Base-by-base conservation (phyloP, 2,113 vertebrate genomes). In the Nematolebias whitei region DNA sequence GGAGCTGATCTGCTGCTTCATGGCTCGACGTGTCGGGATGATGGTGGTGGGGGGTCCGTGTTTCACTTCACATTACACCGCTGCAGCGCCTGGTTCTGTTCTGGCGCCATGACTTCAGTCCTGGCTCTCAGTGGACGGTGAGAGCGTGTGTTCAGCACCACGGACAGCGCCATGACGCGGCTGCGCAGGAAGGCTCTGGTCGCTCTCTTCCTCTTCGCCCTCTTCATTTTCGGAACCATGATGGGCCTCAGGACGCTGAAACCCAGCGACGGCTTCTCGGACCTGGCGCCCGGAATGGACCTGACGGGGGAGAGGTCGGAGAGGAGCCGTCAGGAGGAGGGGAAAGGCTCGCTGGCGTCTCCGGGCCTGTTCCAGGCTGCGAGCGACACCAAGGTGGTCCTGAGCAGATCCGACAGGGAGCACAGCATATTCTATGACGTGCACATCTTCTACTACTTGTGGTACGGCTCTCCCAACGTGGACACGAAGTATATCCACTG, bases 401-500 rank as follows among this genome's bases (percentile, higher is more conserved):
- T 94, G 32, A 91, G 89, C 61, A 85, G 84, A 32, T 89, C 92
- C 1, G 90, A 87, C 49, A 24, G 86, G 1, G 93, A 92, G 0
- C 90, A 90, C 74, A 91, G 90, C 16, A 92, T 95, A 0, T 95
- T 94, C 79, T 93, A 93, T 12, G 95, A 95, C 60, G 91, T 96
- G 4, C 95, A 96, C 79, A 93, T 95, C 73, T 96, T 96, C 84
- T 96, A 96, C 84, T 96, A 96, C 80, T 89, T 93, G 62, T 96
- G 95, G 95, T 96, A 95, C 39, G 95, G 95, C 20, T 92, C 90
- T 2, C 94, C 93, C 10, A 80, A 82, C 74, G 71, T 90, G 74
- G 92, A 95, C 79, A 87, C 86, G 32, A 92, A 89, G 79, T 96
- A 94, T 77, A 85, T 94, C 24, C 95, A 95, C 84, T 96, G 95